Base-by-base conservation (phyloP, 2,797 vertebrate species). In the Parotocinclus haroldoi region DNA sequence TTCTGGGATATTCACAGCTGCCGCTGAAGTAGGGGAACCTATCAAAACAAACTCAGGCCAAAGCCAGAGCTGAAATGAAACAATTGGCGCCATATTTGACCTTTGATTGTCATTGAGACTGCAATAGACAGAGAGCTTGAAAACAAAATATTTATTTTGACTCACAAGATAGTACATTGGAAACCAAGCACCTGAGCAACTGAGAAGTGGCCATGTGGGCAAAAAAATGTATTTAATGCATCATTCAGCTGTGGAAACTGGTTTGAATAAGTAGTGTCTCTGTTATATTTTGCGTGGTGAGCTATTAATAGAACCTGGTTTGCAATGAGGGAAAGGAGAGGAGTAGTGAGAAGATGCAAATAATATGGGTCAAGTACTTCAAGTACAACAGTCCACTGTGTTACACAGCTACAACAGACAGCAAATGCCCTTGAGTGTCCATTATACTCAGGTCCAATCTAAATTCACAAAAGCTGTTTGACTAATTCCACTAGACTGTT, bases 71-170 rank as follows among this genome's bases (percentile, higher is more conserved):
- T 42, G 11, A 65, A 67, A 74, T 70, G 55, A 53, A 77, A 77
- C 72, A 74, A 78, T 46, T 58, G 68, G 63, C 67, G 60, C 74
- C 36, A 63, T 39, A 64, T 72, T 48, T 85, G 85, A 89, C 88
- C 86, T 89, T 82, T 86, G 78, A 36, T 73, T 87, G 87, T 84
- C 87, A 86, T 89, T 89, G 85, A 87, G 83, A 50, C 13, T 27
- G 52, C 40, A 9, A 48, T 36, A 76, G 49, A 66, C 12, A 11
- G 52, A 4, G 17, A n/a, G 12, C 44, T 45, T 37, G 58, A 7
- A 49, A 19, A 61, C 42, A 39, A 58, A 60, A 52, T 49, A 8
- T 42, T 36, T 66, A n/a, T 65, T 66, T 40, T 54, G 42, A 17
- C 58, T 60, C 11, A 10, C 16, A 10, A 54, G 48, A 56, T 59